Evolutionary conservation across 37 sponge, comb jelly and placozoan genomes (phyloP).

Genomic region (Ianthella basta): DNA sequence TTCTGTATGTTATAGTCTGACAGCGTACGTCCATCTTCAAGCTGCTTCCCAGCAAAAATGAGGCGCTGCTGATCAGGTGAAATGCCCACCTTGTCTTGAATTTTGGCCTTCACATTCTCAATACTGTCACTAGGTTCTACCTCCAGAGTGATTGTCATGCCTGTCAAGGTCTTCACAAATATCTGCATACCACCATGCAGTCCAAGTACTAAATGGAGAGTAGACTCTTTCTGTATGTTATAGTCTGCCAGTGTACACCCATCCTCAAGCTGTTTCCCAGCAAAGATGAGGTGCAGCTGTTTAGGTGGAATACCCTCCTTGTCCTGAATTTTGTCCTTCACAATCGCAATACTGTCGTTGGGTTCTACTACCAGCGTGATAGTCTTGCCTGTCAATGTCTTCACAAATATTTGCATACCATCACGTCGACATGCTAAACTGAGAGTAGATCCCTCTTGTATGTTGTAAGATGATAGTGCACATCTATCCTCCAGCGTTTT

Average conservation of each 20-base stretch:
- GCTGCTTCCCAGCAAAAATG: constrained; percentile 33
- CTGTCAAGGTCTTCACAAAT: too few relatives aligned
- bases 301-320: constrained; percentile 97
- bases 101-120: constrained; percentile 32
- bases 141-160: too few relatives aligned
- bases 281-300: constrained; percentile 97
- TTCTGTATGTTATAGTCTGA: constrained; percentile 7
- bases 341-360: constrained; percentile 92
- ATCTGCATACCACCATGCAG: too few relatives aligned
- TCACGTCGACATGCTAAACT: neutral
- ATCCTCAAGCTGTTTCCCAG: constrained; percentile 84
- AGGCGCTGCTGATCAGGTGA: constrained; percentile 25
- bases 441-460: constrained; percentile 28
- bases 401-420: constrained; percentile 97
- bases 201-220: too few relatives aligned
- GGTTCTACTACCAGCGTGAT: constrained; percentile 96
- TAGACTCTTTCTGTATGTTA: constrained; percentile 24
- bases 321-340: constrained; percentile 97
- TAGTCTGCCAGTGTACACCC: constrained; percentile 15
- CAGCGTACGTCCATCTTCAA: constrained; percentile 18
- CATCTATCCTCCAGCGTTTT: neutral
- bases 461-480: too few relatives aligned
- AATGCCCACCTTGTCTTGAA: constrained; percentile 23
- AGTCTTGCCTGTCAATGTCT: constrained; percentile 96
- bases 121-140: constrained; percentile 9